Percentiles rank a stretch among this genome's conserved stretches.
Conservation (phyloP, 2,797 vertebrate genomes). For the Lepilemur septentrionalis region DNA sequence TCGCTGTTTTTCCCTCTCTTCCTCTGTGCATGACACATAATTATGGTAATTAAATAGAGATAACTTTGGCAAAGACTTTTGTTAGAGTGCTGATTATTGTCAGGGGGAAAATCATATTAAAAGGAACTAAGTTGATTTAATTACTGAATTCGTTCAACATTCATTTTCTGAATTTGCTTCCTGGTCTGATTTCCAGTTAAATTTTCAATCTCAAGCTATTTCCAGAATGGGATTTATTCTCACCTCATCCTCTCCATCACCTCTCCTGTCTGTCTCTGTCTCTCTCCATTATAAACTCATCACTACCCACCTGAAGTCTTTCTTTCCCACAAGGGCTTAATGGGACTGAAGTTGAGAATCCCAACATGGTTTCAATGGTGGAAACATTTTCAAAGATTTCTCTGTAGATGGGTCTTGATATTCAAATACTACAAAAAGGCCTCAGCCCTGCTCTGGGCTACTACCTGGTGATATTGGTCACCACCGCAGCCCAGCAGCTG, state of each 20-base stretch:
- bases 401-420: background rate
- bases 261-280: background rate
- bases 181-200: slow-evolving; percentile 18
- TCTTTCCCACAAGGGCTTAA: slow-evolving; percentile 30
- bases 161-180: slow-evolving; percentile 38
- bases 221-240: slow-evolving; percentile 42
- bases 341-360: background rate
- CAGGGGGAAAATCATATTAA: background rate
- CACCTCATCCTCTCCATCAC: background rate
- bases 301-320: background rate
- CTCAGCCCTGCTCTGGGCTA: background rate
- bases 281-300: background rate
- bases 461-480: background rate
- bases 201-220: slow-evolving; percentile 42
- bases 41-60: slow-evolving; percentile 47
- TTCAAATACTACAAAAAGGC: background rate
- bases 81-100: slow-evolving; percentile 30
- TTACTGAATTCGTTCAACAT: slow-evolving; percentile 5
- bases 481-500: background rate
- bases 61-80: slow-evolving; percentile 24
- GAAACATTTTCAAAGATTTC: slow-evolving; percentile 9
- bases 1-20: background rate
- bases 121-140: slow-evolving; percentile 40
- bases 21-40: background rate
- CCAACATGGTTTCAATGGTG: background rate